A percentile compares a stretch with the other conserved stretches of the same genome.
phyloP scores from a whole-genome alignment of 2,888 invertebrate genomes.

The Tenthredo mesomela region DNA sequence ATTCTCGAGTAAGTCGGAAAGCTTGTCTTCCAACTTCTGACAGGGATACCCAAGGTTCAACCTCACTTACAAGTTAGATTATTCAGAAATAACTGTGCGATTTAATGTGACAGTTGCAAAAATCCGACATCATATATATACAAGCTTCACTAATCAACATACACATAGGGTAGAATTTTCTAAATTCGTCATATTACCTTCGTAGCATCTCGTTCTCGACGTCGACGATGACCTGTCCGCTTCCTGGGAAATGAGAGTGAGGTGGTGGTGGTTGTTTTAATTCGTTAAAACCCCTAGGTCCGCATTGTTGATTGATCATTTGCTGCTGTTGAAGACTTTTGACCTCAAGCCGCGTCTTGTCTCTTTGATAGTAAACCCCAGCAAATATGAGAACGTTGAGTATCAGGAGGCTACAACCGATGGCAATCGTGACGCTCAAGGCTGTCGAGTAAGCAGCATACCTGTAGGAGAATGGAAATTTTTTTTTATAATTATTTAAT shows the following conservation, averaged over 20 bases:
- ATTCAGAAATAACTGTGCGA: not conserved
- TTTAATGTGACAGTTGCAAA: not conserved
- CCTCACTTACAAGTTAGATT: not conserved
- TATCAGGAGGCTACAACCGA: slow-evolving; percentile 89
- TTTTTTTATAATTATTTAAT: slow-evolving; percentile 35
- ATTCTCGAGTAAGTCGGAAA: not conserved
- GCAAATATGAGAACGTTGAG: slow-evolving; percentile 92
- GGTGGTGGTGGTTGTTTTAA: slow-evolving; percentile 81
- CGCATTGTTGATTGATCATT: slow-evolving; percentile 84
- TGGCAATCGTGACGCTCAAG: slow-evolving; percentile 88
- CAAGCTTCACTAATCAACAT: not conserved
- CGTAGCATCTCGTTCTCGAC: slow-evolving; percentile 86
- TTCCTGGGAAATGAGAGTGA: slow-evolving; percentile 90
- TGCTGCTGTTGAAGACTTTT: slow-evolving; percentile 89
- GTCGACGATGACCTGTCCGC: slow-evolving; percentile 91
- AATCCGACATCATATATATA: not conserved
- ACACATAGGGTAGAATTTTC: not conserved
- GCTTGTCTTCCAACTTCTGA: slow-evolving; percentile 16
- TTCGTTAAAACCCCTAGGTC: slow-evolving; percentile 82
- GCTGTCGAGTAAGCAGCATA: slow-evolving; percentile 89
- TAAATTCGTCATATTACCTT: slow-evolving; percentile 63
- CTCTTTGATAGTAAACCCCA: slow-evolving; percentile 90
- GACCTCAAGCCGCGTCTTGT: slow-evolving; percentile 89
- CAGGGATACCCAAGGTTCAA: not conserved
- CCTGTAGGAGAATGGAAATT: slow-evolving; percentile 23